Evolutionary conservation across 2,888 invertebrate genomes (phyloP).

Genomic region (Psylliodes chrysocephalus): DNA sequence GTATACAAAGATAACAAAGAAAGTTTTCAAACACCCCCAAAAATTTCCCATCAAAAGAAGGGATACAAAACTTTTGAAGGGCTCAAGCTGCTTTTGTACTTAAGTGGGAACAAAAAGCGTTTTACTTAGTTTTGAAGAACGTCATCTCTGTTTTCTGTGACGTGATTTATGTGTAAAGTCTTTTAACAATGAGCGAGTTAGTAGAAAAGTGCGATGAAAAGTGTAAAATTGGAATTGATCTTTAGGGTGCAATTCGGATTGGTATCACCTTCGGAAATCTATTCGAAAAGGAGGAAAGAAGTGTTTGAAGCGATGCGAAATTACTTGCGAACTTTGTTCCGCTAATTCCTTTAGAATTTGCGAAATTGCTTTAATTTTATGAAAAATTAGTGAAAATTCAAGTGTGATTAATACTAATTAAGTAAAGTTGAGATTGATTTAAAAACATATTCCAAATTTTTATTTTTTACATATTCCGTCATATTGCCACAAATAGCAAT

Average conservation of each 20-base stretch:
- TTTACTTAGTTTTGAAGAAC: constrained; percentile 16
- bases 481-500: no score
- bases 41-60: constrained; percentile 24
- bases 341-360: no score
- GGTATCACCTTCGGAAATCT: neutral
- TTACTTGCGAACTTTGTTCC: no score
- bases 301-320: neutral
- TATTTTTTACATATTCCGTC: no score
- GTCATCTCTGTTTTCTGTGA: constrained; percentile 16
- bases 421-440: no score
- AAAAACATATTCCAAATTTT: no score
- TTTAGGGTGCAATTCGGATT: neutral
- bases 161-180: constrained; percentile 31
- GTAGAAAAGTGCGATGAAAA: constrained; percentile 11
- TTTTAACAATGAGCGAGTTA: constrained; percentile 30
- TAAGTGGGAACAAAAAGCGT: constrained; percentile 28
- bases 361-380: no score
- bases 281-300: neutral
- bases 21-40: constrained; percentile 16
- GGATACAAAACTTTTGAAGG: constrained; percentile 33
- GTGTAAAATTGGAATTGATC: constrained; percentile 21
- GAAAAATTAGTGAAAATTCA: no score
- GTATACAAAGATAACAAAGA: constrained; percentile 27
- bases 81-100: constrained; percentile 34
- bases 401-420: no score